Evolutionary conservation across 2,797 vertebrate genomes (phyloP), one percentile per base, ranked within the genome.

Genomic region (Adrianichthys oophorus): DNA sequence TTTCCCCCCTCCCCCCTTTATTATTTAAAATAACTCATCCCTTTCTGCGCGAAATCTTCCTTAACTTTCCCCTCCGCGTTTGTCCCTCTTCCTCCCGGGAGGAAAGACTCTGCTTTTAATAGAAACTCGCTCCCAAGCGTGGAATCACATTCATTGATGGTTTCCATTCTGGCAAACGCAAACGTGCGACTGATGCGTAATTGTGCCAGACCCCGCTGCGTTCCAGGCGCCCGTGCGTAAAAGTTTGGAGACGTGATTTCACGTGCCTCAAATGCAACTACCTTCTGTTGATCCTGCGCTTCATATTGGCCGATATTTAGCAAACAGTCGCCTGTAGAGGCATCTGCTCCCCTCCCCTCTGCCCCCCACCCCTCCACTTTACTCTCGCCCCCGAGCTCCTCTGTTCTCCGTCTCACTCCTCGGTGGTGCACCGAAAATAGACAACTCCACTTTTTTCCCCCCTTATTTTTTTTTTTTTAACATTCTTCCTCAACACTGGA

Each of bases 301-400:
- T 81, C 60, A 87, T 80, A 78, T 72, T 72, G 62, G 82, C 75
- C 70, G 86, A 83, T 84, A 89, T 84, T 91, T 88, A 78, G 70
- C 85, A 89, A 91, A 90, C 83, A 88, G 80, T 59, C 85, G 87
- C 89, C 85, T 79, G 83, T 85, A 65, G 85, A 81, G 86, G 85
- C 87, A 85, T 89, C 88, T 86, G 83, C 83, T 85, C 87, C 87
- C 86, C 88, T 83, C 85, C 87, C 86, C 84, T 72, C 49, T 1
- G 18, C 45, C 76, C 58, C 72, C 52, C 58, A 71, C 50, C 70
- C 70, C 82, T 81, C 76, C 77, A 82, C 82, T 79, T 81, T 68
- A 74, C 82, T 78, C 79, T 80, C 85, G 77, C 78, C 76, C 78
- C 83, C 70, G 78, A 86, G 83, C 84, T 89, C 72, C 65, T 86